Evolutionary conservation across 1,140 invertebrate genomes (phyloP).

Genomic region (Choristoneura fumiferana): DNA sequence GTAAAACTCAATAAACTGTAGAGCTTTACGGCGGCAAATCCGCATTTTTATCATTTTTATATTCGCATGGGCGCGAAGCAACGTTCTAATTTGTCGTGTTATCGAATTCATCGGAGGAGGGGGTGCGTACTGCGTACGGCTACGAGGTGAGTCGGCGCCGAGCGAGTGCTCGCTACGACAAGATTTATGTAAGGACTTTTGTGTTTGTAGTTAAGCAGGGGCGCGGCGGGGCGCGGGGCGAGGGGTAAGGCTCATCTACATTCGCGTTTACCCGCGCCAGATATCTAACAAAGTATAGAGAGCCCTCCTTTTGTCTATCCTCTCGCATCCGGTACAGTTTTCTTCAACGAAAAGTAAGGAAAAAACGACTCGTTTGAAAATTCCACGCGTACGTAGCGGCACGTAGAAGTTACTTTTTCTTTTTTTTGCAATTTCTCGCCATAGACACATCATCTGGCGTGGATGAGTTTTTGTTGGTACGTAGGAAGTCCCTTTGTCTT

Average conservation of each 20-base stretch:
- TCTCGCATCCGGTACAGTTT: conserved; percentile 68
- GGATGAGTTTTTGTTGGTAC: conserved; percentile 74
- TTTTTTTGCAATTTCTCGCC: conserved; percentile 74
- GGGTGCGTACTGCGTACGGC: conserved; percentile 60
- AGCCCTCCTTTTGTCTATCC: conserved; percentile 66
- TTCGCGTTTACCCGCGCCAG: conserved; percentile 67
- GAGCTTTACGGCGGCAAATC: conserved; percentile 38
- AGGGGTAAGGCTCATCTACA: conserved; percentile 71
- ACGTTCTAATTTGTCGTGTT: conserved; percentile 63
- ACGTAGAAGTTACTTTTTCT: conserved; percentile 55
- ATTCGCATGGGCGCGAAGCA: conserved; percentile 35
- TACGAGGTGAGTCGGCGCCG: conserved; percentile 61
- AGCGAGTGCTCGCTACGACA: conserved; percentile 67
- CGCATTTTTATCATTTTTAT: conserved; percentile 44
- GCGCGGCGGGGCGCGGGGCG: conserved; percentile 35
- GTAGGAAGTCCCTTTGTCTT: conserved; percentile 73
- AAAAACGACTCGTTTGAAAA: conserved; percentile 69
- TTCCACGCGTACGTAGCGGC: conserved; percentile 50
- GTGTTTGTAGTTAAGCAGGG: conserved; percentile 77
- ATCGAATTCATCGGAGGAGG: conserved; percentile 55
- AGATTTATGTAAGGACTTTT: conserved; percentile 80
- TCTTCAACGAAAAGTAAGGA: conserved; percentile 61
- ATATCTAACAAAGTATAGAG: conserved; percentile 67
- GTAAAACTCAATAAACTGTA: conserved; percentile 40
- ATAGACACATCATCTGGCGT: conserved; percentile 76